A percentile compares a stretch with the other conserved stretches of the same genome.
Evolutionary conservation across 2,888 invertebrate species (phyloP).

Genomic region (Zygothrica quintamaculata): DNA sequence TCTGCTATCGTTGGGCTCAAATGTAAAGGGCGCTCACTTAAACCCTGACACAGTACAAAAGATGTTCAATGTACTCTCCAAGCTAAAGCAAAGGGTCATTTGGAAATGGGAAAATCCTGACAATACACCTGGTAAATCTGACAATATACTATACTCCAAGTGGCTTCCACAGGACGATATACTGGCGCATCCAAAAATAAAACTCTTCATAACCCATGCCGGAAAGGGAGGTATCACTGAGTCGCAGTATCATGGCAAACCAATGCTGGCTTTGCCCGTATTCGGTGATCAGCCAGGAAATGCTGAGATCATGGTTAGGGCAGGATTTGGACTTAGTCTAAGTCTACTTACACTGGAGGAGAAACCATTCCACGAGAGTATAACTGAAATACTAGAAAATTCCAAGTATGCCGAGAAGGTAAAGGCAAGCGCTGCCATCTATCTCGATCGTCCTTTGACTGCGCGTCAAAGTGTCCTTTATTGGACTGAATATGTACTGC

Average conservation of each 20-base stretch:
- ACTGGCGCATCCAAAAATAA: constrained; percentile 86
- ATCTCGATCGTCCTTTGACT: constrained; percentile 86
- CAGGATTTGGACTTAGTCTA: constrained; percentile 73
- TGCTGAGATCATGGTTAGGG: constrained; percentile 56
- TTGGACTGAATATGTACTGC: constrained; percentile 87
- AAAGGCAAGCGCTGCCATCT: constrained; percentile 84
- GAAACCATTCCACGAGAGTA: constrained; percentile 41
- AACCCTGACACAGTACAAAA: constrained; percentile 85
- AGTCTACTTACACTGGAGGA: constrained; percentile 60
- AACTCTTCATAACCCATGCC: constrained; percentile 88
- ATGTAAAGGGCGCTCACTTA: constrained; percentile 82
- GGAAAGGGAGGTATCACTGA: constrained; percentile 88
- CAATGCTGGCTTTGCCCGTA: constrained; percentile 83
- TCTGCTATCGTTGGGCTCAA: constrained; percentile 84
- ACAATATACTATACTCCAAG: constrained; percentile 85
- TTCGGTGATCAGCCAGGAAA: constrained; percentile 81
- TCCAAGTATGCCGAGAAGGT: constrained; percentile 75
- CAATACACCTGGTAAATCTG: constrained; percentile 82
- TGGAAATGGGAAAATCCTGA: constrained; percentile 89
- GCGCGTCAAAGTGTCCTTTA: constrained; percentile 85
- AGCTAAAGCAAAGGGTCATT: constrained; percentile 87
- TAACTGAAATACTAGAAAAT: constrained; percentile 71
- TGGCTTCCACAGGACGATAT: constrained; percentile 90
- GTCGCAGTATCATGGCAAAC: constrained; percentile 87
- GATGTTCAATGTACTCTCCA: constrained; percentile 86